Base-by-base conservation (phyloP, 2,113 vertebrate species). In the Crypturellus undulatus region DNA sequence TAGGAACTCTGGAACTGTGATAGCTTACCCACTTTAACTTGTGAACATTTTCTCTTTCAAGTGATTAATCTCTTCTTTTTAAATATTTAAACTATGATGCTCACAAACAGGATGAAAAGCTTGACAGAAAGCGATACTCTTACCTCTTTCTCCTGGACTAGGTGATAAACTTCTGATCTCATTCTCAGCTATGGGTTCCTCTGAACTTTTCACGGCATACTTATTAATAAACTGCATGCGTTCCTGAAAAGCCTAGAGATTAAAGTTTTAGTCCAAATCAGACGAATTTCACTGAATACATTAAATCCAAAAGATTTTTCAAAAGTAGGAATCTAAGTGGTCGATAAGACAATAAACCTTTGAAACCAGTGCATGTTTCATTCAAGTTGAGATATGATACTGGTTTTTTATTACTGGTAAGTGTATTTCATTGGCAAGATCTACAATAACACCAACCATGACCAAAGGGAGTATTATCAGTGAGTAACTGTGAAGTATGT, bases 171-270 rank as follows among this genome's bases (percentile, higher is more conserved):
- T 4, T 2, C 4, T 25, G 62, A n/a, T 42, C 24, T 65, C 83
- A 25, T 67, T 22, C 47, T 70, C 95, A 70, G 72, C 28, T 49
- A 16, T 4, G 28, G 52, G n/a, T 13, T 95, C 84, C 36, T 88
- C 64, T 32, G 70, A 68, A 28, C n/a, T 34, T 94, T 75, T 93
- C 40, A 24, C 67, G 49, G 92, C 52, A 54, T 78, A 70, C 87
- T 97, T 96, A 43, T 98, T 97, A 58, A 98, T 96, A 95, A 97
- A 99, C 49, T 79, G 95, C 42, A 98, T n/a, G 45, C 98, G 98
- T 70, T 98, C 97, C 94, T 98, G 97, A 79, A 96, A 94, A 93
- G 98, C 98, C 99, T 99, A 64, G 15, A 92, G 80, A 93, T 54
- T 28, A 77, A 78, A 92, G 42, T 81, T 86, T 91, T 68, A 82